Evolutionary conservation across 2,888 invertebrate species (phyloP), one percentile per base, ranked within the genome.

Genomic region (Sturmia bella): DNA sequence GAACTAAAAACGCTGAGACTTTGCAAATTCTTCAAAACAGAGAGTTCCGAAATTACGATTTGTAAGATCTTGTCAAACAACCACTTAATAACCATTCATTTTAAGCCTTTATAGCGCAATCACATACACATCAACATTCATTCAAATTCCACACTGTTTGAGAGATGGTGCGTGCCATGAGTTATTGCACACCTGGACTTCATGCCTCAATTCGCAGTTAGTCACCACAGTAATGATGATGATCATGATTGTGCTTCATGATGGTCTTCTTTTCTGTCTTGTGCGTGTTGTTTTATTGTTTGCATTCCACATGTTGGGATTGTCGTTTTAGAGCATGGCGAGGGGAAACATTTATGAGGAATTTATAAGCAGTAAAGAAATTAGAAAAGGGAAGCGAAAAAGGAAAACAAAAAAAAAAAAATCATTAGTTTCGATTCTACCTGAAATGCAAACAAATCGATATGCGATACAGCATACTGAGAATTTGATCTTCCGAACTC

Each of bases 201-300:
- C 85, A 86, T 86, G 87, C 85, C 86, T 87, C 86, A 86, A 84
- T 87, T 86, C 84, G 84, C 85, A 82, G 54, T 68, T 19, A 57
- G 72, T 68, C 45, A 69, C 45, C 66, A 66, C 64, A 66, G 27
- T 66, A 69, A 82, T 66, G 61, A 75, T 68, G 48, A 82, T 63
- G 73, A 77, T 77, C 37, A 59, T 63, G 32, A 63, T 57, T 39
- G 24, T 61, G 19, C 11, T 64, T 57, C 17, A 63, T 80, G 66
- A 59, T 74, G 50, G 19, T 73, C 37, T 39, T 48, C 0, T 50
- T 37, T 32, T 61, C 17, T 72, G 72, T 57, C 69, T 54, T 52
- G 7, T 32, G 32, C 32, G 1, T 32, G 32, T 74, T 63, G 37
- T 66, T 50, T 13, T 72, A 41, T 17, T 17, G 15, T 24, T 57